Evolutionary conservation across 2,113 vertebrate species (phyloP).

Genomic region (Aspidoscelis tigris): DNA sequence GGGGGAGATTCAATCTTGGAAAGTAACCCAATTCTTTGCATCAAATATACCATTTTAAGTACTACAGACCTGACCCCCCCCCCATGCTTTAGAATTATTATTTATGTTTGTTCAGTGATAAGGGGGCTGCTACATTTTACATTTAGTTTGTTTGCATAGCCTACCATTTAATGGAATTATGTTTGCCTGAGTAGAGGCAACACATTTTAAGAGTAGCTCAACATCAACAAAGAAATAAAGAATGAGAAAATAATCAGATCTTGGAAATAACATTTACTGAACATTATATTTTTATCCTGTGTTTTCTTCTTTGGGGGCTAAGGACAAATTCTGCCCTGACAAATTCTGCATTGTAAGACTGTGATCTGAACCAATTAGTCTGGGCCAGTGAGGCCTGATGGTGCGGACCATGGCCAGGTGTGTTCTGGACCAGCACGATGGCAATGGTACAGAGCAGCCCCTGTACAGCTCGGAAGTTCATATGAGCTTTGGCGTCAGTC

Average conservation of each 20-base stretch:
- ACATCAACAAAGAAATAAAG: not conserved
- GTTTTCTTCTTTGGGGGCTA: too few relatives aligned
- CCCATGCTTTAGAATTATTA: not conserved
- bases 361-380: too few relatives aligned
- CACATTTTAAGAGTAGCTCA: not conserved
- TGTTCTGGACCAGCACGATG: too few relatives aligned
- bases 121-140: not conserved
- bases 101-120: not conserved
- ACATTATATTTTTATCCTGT: too few relatives aligned
- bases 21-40: constrained; percentile 10
- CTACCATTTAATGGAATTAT: not conserved
- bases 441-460: too few relatives aligned
- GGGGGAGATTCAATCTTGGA: not conserved
- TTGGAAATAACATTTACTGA: not conserved
- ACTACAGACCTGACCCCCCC: not conserved
- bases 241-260: not conserved
- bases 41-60: not conserved
- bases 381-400: too few relatives aligned
- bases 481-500: too few relatives aligned
- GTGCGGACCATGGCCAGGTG: too few relatives aligned
- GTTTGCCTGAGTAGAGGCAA: not conserved
- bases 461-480: too few relatives aligned
- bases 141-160: not conserved
- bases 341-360: too few relatives aligned
- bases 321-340: too few relatives aligned